phyloP scores from a whole-genome alignment of 2,797 vertebrate species.

The Siniperca scherzeri region DNA sequence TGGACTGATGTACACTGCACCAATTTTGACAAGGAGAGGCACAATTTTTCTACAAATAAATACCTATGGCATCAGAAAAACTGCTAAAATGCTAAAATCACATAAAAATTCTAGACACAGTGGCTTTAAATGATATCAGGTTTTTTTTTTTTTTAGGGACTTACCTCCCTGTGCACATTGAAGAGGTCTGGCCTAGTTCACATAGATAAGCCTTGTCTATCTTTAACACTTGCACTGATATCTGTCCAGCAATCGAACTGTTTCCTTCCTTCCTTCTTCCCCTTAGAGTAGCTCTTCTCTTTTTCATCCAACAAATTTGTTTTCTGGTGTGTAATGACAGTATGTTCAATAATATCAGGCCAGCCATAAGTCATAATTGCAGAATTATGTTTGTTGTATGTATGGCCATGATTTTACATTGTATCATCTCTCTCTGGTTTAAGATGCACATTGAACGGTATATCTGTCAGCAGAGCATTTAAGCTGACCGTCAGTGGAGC shows the following conservation, averaged over 20 bases:
- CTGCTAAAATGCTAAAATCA: not conserved
- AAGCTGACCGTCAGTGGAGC: conserved; percentile 51
- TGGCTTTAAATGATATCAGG: not conserved
- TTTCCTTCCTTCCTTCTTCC: not conserved
- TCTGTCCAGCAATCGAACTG: not conserved
- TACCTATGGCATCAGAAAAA: no score
- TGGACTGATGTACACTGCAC: not conserved
- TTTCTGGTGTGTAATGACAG: not conserved
- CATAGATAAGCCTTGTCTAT: not conserved
- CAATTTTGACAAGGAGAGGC: not conserved
- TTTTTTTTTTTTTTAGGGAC: not conserved
- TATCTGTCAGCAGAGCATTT: conserved; percentile 58
- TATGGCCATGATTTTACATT: not conserved
- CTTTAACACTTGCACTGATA: not conserved
- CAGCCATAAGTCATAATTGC: not conserved
- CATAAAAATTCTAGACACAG: not conserved
- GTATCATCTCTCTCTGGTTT: not conserved
- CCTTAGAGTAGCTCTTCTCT: no score
- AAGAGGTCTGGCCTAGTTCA: not conserved
- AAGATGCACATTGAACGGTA: conserved; percentile 19
- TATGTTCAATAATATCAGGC: not conserved
- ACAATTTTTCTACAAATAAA: not conserved
- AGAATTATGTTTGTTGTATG: not conserved
- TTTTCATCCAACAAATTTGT: not conserved
- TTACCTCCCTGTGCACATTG: not conserved